Base-by-base conservation (phyloP, 2,113 vertebrate species). In the Garra rufa region DNA sequence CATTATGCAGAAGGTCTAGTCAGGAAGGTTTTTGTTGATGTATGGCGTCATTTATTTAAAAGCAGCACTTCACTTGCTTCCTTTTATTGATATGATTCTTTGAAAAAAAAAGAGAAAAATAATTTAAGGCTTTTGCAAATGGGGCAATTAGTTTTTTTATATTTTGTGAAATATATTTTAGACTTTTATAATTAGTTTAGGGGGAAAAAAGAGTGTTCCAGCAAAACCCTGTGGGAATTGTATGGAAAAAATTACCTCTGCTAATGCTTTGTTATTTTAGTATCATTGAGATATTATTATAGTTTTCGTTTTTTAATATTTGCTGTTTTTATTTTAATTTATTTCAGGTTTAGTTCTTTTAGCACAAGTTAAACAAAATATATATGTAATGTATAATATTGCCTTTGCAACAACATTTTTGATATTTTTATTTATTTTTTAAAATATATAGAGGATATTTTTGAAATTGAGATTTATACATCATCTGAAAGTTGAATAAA, bases 51-150 rank as follows among this genome's bases (percentile, higher is more conserved):
- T 34, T 10, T 65, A 30, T 79, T 76, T 78, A 65, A 26, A 10
- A 70, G 26, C n/a, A 21, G 48, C 46, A 28, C 41, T 81, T 70
- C 38, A 38, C 59, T 44, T 17, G 21, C 67, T 50, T 59, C 28
- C 55, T 69, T 75, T 41, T 76, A 24, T 50, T 78, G 30, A 34
- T 69, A 19, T 85, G 4, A 44, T 73, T 87, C 6, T 61, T 69
- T 70, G 5, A 52, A 30, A 30, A 13, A 50, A n/a, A n/a, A n/a
- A n/a, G n/a, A 38, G 6, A 24, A 84, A 52, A 78, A 41, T 75
- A 50, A 76, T 81, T 69, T 81, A 55, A 83, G 21, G 38, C 24
- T 55, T 11, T 55, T 73, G 34, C 82, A 87, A 65, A 87, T 81
- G 41, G 38, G 30, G 52, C 71, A 70, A 61, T 59, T 81, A 76